Evolutionary conservation across 2,797 vertebrate species (phyloP), one percentile per base, ranked within the genome.

Genomic region (Botia kubotai): DNA sequence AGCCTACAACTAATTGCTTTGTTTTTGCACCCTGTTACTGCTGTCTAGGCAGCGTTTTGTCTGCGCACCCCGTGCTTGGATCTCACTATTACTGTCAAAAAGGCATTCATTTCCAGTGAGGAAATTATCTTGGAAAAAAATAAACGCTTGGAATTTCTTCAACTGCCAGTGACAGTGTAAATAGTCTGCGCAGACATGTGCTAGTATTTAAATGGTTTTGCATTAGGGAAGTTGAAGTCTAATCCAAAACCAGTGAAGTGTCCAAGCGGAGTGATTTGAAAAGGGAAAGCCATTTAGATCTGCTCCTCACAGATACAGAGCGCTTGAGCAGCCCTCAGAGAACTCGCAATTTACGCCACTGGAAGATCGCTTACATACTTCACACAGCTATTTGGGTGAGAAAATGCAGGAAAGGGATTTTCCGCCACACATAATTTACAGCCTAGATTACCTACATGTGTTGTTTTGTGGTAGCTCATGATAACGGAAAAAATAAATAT

Each of bases 401-500:
- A 71, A 83, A 80, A 80, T 63, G 63, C 63, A 72, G 84, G 79
- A 77, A 72, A 76, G 82, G 75, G 82, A 81, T 85, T 84, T 86
- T 81, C 65, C 70, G 75, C 75, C 60, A 48, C 36, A 48, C 83
- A 81, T 83, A 79, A 83, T 88, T 84, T 87, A 82, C 74, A 79
- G 65, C 73, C 71, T 70, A 83, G 81, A 87, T 86, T 87, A 82
- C 72, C 72, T 70, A 70, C 85, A 88, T 86, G 82, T 90, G 87
- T 80, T 88, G 87, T 87, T 86, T 88, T 86, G 83, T 85, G 79
- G 83, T 75, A 53, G 77, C 85, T 77, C 75, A 6, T 60, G 86
- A 88, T 85, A 87, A 88, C 85, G 77, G 67, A 85, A 66, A 66
- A 72, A 89, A 87, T 85, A 85, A 85, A 87, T 86, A 82, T 84